phyloP scores from a whole-genome alignment of 2,113 vertebrate species.

The Plecturocebus donacophilus region DNA sequence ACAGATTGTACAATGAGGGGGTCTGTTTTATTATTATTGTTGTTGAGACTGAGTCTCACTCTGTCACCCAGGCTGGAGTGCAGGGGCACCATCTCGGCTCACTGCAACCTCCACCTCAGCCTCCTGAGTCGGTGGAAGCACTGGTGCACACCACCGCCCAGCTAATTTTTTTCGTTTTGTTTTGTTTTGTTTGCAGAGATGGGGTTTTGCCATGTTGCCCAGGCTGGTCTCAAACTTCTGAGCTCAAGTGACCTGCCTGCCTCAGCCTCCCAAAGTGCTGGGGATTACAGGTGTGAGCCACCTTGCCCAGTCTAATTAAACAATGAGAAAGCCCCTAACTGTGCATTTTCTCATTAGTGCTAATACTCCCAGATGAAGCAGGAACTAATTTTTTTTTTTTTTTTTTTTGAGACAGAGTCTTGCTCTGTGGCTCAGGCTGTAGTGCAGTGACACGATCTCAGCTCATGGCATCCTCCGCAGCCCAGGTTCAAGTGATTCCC shows the following conservation, averaged over 20 bases:
- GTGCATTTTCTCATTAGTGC: background rate
- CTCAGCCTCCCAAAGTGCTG: background rate
- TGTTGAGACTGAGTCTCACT: background rate
- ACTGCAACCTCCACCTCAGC: background rate
- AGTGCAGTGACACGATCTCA: too few species aligned
- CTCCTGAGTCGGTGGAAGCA: background rate
- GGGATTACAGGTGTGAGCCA: background rate
- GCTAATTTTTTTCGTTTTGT: background rate
- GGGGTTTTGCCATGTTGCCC: background rate
- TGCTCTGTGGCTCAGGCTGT: too few species aligned
- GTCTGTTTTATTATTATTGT: background rate
- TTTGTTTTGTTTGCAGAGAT: too few species aligned
- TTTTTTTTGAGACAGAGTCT: too few species aligned
- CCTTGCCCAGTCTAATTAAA: background rate
- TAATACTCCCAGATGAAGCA: background rate
- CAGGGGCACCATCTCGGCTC: too few species aligned
- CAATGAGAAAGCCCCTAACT: background rate
- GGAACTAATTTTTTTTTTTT: background rate
- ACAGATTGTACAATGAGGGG: background rate
- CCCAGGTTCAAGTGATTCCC: too few species aligned
- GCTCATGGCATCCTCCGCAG: too few species aligned
- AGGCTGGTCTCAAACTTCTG: background rate
- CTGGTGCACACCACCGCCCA: too few species aligned
- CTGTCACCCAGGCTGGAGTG: background rate
- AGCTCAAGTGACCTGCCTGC: background rate